Conservation (phyloP, 1,140 invertebrate genomes). For the Temnothorax longispinosus region DNA sequence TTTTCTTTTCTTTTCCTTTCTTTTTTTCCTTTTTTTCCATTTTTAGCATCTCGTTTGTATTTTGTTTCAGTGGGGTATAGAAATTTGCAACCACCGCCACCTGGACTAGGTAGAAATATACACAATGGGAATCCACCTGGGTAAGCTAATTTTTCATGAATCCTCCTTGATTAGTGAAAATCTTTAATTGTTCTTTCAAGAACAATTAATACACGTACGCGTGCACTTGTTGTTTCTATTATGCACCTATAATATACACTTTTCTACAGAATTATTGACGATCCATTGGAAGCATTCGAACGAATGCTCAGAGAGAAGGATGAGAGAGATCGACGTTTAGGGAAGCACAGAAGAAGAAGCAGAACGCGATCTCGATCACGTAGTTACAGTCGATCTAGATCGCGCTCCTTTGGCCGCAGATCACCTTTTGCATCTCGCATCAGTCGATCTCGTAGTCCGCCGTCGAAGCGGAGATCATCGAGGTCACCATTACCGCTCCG, state of each 20-base stretch:
- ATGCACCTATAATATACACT: slow-evolving; percentile 2
- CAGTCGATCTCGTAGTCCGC: slow-evolving; percentile 83
- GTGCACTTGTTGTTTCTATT: not conserved
- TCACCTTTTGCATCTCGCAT: slow-evolving; percentile 79
- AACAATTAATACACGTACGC: no score
- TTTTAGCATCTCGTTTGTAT: slow-evolving; percentile 24
- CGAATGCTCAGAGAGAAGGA: slow-evolving; percentile 94
- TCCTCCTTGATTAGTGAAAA: not conserved
- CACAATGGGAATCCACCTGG: slow-evolving; percentile 84
- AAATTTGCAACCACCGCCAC: slow-evolving; percentile 83
- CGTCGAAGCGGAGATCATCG: slow-evolving; percentile 79
- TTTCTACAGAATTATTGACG: slow-evolving; percentile 89
- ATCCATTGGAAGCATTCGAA: slow-evolving; percentile 94
- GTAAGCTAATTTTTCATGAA: slow-evolving; percentile 70
- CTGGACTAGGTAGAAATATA: slow-evolving; percentile 81
- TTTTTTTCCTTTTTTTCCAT: no score
- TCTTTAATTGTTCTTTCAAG: not conserved
- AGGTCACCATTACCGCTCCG: slow-evolving; percentile 82
- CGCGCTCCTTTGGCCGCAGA: slow-evolving; percentile 82
- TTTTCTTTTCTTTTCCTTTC: no score
- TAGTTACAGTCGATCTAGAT: slow-evolving; percentile 85
- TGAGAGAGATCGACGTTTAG: slow-evolving; percentile 89
- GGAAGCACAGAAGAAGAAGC: slow-evolving; percentile 87
- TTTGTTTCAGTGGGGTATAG: slow-evolving; percentile 80
- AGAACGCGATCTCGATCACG: slow-evolving; percentile 85